Conservation (phyloP, 2,888 invertebrate species). For the Pollenia amentaria region DNA sequence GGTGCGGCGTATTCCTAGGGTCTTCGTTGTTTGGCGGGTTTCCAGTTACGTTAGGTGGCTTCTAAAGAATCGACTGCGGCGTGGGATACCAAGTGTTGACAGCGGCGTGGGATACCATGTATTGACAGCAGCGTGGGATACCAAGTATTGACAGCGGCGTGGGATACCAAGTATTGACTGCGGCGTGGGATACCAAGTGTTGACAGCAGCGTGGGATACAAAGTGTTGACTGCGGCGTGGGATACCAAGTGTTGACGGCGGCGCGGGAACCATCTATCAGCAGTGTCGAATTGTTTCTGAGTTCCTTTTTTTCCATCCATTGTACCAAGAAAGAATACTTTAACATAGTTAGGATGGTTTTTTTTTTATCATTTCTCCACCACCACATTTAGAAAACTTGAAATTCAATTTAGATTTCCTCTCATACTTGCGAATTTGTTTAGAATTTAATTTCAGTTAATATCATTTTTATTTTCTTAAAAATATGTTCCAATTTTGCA, state of each 20-base stretch:
- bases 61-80: slow-evolving; percentile 74
- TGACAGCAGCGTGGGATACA: slow-evolving; percentile 79
- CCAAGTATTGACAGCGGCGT: slow-evolving; percentile 76
- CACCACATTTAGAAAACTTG: not conserved
- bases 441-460: slow-evolving; percentile 50
- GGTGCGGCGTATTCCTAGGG: slow-evolving; percentile 11
- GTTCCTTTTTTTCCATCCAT: slow-evolving; percentile 61
- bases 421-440: slow-evolving; percentile 28
- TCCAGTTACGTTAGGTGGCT: slow-evolving; percentile 66
- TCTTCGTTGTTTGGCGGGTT: slow-evolving; percentile 67
- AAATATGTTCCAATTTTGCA: slow-evolving; percentile 36
- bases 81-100: slow-evolving; percentile 76
- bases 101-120: slow-evolving; percentile 77
- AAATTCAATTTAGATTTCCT: not conserved
- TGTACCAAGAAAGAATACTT: not conserved
- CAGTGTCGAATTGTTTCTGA: slow-evolving; percentile 67
- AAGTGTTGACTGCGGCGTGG: slow-evolving; percentile 75
- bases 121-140: slow-evolving; percentile 77
- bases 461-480: slow-evolving; percentile 11
- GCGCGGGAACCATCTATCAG: slow-evolving; percentile 76
- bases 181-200: slow-evolving; percentile 76
- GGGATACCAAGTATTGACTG: slow-evolving; percentile 75
- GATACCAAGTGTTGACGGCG: slow-evolving; percentile 74
- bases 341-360: slow-evolving; percentile 60
- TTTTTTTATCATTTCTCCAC: slow-evolving; percentile 37